A percentile compares a stretch with the other conserved stretches of the same genome.
Conservation (phyloP, 2,888 invertebrate species). For the Fragum whitleyi region DNA sequence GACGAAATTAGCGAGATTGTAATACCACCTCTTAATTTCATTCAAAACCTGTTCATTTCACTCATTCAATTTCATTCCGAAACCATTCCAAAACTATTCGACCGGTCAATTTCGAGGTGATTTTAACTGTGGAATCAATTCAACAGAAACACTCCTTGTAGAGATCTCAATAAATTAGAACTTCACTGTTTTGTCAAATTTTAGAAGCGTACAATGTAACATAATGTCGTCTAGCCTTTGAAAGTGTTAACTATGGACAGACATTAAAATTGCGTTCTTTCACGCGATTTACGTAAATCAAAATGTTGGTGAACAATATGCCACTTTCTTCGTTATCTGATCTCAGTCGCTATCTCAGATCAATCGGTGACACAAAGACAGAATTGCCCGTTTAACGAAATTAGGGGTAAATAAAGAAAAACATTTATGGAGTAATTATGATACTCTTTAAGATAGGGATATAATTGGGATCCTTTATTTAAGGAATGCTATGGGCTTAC, state of each 20-base stretch:
- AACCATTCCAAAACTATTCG: no score
- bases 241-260: neutral
- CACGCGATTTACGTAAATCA: conserved; percentile 20
- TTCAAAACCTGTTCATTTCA: no score
- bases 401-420: conserved; percentile 16
- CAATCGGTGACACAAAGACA: neutral
- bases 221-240: neutral
- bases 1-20: no score
- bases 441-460: conserved; percentile 12
- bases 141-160: no score
- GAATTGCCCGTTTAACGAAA: conserved; percentile 1
- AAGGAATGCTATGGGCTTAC: conserved; percentile 13
- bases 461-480: conserved; percentile 1
- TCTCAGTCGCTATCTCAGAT: neutral
- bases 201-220: neutral
- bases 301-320: conserved; percentile 4
- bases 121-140: no score
- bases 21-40: no score
- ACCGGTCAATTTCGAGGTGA: no score
- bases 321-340: conserved; percentile 20
- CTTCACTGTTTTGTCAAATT: no score
- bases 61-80: no score
- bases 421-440: conserved; percentile 12
- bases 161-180: no score
- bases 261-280: neutral